These are phyloP conservation scores for Bellardia bayeri DNA, from an alignment of 2,888 invertebrate species.

Conservation along the genomic window DNA sequence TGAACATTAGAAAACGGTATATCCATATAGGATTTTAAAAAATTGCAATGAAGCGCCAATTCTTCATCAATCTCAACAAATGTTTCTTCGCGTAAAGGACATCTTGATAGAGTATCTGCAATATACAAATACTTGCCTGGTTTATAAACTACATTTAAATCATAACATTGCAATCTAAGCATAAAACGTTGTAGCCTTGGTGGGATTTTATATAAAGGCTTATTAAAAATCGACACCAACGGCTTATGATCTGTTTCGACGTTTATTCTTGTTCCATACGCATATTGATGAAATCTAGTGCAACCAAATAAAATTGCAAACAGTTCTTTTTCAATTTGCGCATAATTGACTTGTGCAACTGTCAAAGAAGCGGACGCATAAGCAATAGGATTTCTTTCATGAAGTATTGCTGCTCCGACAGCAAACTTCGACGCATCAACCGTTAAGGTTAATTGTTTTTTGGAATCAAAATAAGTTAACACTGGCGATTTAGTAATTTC, in stretches of 20 bases:
- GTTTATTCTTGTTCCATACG: conserved; percentile 60
- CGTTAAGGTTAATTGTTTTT: conserved; percentile 41
- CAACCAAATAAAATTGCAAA: conserved; percentile 70
- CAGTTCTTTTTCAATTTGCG: conserved; percentile 73
- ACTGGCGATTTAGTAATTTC: conserved; percentile 53
- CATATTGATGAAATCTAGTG: conserved; percentile 68
- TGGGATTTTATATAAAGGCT: conserved; percentile 21
- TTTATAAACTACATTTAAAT: conserved; percentile 13
- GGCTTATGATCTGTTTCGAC: conserved; percentile 49
- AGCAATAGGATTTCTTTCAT: conserved; percentile 61
- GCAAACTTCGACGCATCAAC: conserved; percentile 67
- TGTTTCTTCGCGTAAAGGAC: background rate
- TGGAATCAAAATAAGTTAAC: conserved; percentile 56
- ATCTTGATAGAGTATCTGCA: conserved; percentile 33
- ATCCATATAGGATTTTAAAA: conserved; percentile 31
- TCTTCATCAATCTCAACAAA: conserved; percentile 11
- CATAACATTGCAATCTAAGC: conserved; percentile 22
- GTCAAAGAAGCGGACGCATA: conserved; percentile 58
- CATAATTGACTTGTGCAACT: conserved; percentile 64
- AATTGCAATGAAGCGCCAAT: conserved; percentile 24
- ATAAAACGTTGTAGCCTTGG: conserved; percentile 14
- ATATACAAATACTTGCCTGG: conserved; percentile 35
- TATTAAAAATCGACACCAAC: conserved; percentile 10
- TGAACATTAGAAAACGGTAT: conserved; percentile 34
- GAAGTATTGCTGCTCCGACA: conserved; percentile 61